Base-by-base conservation (phyloP, 2,888 invertebrate species). In the Gymnocheta viridis region DNA sequence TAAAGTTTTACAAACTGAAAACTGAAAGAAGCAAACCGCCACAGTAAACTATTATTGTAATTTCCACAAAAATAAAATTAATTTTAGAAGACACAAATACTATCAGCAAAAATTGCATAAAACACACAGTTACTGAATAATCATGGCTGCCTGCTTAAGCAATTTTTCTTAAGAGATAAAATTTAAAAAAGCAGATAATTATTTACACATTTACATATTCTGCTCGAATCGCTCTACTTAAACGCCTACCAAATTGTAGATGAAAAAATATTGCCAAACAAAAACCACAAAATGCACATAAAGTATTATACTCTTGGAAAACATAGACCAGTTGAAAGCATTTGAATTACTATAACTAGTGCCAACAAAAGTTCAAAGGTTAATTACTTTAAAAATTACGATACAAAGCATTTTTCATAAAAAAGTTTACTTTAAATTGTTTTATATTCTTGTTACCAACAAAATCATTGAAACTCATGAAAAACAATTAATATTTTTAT, bases 351-450 rank as follows among this genome's bases (percentile, higher is more conserved):
- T 60, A 7, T 12, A 51, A 41, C 73, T 70, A 76, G 38, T 54
- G 72, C 77, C 74, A 77, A 56, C 35, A 35, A 38, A 41, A 73
- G 81, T 81, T 84, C 76, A 81, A 38, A 84, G 72, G 35, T 84
- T 84, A 84, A 84, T 72, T 67, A 72, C 74, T 51, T 10, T 12
- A 3, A 51, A 62, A 54, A 67, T 51, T 58, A 51, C 24, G 4
- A 60, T 66, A 19, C 44, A 41, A 38, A n/a, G 19, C 66, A 54
- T 5, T 35, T 44, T 17, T 38, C 17, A 32, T 24, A 49, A 19
- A 44, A 54, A 32, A 24, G 4, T 17, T n/a, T 38, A n/a, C 0
- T 49, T 49, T 19, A n/a, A 38, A 60, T 77, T 38, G 27, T 60
- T 38, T 60, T 47, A 19, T 60, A 22, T 47, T 49, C 19, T 32